A percentile compares a stretch with the other conserved stretches of the same genome.
These are phyloP conservation scores for Margaritifera margaritifera DNA, from an alignment of 2,888 invertebrate species.

Conservation along the genomic window DNA sequence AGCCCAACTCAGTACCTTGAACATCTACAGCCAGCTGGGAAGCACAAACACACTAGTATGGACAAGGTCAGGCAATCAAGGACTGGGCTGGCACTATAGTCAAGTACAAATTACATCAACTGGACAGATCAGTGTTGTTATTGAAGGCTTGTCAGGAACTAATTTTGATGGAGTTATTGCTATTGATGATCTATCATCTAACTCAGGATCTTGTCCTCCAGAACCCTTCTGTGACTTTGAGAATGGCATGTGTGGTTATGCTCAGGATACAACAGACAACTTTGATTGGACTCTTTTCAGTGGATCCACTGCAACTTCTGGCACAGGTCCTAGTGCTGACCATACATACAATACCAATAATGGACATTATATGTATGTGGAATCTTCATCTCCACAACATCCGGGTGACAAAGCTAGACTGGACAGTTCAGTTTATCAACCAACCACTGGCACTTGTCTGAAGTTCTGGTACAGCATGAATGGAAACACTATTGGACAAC, in stretches of 20 bases:
- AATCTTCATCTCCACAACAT: slow-evolving; percentile 52
- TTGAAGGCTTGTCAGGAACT: slow-evolving; percentile 58
- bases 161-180: slow-evolving; percentile 55
- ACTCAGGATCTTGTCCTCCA: slow-evolving; percentile 49
- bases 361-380: slow-evolving; percentile 65
- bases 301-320: slow-evolving; percentile 45
- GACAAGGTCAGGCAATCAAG: slow-evolving; percentile 59
- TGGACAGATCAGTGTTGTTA: slow-evolving; percentile 44
- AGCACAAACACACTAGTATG: slow-evolving; percentile 35
- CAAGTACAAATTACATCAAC: slow-evolving; percentile 48
- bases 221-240: slow-evolving; percentile 60
- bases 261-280: slow-evolving; percentile 54
- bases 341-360: slow-evolving; percentile 62
- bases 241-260: slow-evolving; percentile 57
- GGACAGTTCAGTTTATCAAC: slow-evolving; percentile 47
- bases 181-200: slow-evolving; percentile 56
- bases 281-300: slow-evolving; percentile 58
- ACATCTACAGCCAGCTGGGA: slow-evolving; percentile 46
- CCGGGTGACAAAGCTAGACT: slow-evolving; percentile 59
- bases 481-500: slow-evolving; percentile 53
- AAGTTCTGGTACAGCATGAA: slow-evolving; percentile 69
- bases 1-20: slow-evolving; percentile 59
- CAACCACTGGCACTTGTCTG: slow-evolving; percentile 57
- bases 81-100: slow-evolving; percentile 61
- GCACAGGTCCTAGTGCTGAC: slow-evolving; percentile 62